phyloP scores from a whole-genome alignment of 2,113 vertebrate species.

The Nothobranchius kuhntae region DNA sequence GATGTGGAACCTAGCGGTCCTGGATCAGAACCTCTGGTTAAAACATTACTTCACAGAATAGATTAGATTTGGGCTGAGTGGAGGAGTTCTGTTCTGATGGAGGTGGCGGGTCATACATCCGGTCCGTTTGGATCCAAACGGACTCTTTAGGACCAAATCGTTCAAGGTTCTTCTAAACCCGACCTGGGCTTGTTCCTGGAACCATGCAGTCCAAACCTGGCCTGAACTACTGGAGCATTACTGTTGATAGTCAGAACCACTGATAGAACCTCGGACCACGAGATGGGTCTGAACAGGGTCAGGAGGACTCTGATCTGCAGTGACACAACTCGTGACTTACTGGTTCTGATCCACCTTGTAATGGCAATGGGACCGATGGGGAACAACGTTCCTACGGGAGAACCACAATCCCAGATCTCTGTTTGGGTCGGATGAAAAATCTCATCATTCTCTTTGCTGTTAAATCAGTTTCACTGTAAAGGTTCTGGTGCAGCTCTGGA shows the following conservation, averaged over 20 bases:
- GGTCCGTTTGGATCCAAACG: no score
- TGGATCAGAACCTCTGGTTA: no score
- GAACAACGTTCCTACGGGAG: no score
- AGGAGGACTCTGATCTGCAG: background rate
- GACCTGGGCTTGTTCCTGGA: background rate
- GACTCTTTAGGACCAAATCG: background rate
- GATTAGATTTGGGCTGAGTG: no score
- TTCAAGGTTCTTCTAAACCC: background rate
- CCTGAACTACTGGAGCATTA: background rate
- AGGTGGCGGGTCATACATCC: no score
- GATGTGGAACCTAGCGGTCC: no score
- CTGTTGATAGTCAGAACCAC: background rate
- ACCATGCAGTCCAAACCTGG: background rate
- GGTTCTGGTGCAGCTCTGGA: background rate
- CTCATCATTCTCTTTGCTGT: background rate
- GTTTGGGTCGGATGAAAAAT: background rate
- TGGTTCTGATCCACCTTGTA: no score
- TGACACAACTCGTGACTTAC: no score
- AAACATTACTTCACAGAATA: no score
- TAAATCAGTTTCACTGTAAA: background rate
- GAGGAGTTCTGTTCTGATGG: no score
- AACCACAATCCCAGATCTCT: background rate
- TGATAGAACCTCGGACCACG: background rate
- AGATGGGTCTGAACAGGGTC: background rate
- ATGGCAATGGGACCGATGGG: no score